Conservation (phyloP, 2,888 invertebrate genomes). For the Microctonus hyperodae region DNA sequence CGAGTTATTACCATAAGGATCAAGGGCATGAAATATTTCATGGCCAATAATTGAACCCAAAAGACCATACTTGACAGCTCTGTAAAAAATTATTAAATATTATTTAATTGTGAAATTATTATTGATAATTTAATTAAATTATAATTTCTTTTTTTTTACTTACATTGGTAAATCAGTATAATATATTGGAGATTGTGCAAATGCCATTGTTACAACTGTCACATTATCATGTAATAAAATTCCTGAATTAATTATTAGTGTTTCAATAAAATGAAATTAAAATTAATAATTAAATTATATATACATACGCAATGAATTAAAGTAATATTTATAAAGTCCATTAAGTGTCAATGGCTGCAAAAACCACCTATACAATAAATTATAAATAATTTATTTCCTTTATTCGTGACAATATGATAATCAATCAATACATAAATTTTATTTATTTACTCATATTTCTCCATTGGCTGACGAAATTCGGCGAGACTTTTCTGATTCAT, state of each 20-base stretch:
- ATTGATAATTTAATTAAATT: not conserved
- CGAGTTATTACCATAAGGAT: constrained; percentile 18
- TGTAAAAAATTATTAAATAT: not conserved
- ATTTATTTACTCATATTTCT: constrained; percentile 12
- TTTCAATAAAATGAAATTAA: not conserved
- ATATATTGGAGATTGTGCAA: constrained; percentile 13
- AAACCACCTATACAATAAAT: constrained; percentile 5
- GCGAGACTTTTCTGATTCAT: constrained; percentile 1
- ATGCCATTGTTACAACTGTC: constrained; percentile 19
- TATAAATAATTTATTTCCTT: not conserved
- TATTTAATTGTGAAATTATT: not conserved
- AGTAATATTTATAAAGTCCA: constrained; percentile 21
- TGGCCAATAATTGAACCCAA: constrained; percentile 22
- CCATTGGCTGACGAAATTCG: constrained; percentile 7
- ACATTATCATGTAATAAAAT: too few species aligned
- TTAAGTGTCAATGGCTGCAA: constrained; percentile 17
- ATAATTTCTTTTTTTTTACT: not conserved
- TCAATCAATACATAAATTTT: not conserved
- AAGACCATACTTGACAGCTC: constrained; percentile 23
- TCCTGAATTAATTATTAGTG: not conserved
- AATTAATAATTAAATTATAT: not conserved
- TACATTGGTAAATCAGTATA: constrained; percentile 20
- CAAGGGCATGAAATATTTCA: constrained; percentile 24
- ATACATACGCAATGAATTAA: constrained; percentile 12
- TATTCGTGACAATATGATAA: not conserved